Conservation (phyloP, 2,113 vertebrate species). For the Hyla sarda region DNA sequence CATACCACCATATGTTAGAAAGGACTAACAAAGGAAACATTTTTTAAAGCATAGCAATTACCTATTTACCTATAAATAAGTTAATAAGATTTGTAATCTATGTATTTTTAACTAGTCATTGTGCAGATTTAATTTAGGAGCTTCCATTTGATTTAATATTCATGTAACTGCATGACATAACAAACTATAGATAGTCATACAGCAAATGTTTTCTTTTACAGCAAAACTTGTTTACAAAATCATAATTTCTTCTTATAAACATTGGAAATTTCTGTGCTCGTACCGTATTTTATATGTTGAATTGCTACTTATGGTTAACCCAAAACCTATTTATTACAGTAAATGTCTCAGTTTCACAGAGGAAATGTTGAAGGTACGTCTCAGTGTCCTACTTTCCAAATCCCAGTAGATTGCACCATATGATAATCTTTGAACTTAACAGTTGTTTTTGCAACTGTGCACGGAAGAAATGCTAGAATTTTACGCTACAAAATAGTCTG, state of each 20-base stretch:
- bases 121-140: too few relatives aligned
- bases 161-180: too few relatives aligned
- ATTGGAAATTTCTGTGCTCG: not conserved
- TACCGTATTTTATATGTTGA: slow-evolving; percentile 5
- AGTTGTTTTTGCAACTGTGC: slow-evolving; percentile 39
- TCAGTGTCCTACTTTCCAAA: slow-evolving; percentile 45
- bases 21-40: too few relatives aligned
- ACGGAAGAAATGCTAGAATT: slow-evolving; percentile 18
- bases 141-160: too few relatives aligned
- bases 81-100: too few relatives aligned
- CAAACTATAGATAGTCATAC: too few relatives aligned
- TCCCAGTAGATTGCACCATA: slow-evolving; percentile 53
- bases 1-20: too few relatives aligned
- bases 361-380: slow-evolving; percentile 23
- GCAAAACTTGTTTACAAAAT: slow-evolving; percentile 3
- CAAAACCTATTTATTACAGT: slow-evolving; percentile 19
- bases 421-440: slow-evolving; percentile 51
- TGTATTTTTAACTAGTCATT: too few relatives aligned
- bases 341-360: slow-evolving; percentile 23
- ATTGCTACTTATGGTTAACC: slow-evolving; percentile 15
- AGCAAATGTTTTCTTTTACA: too few relatives aligned
- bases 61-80: too few relatives aligned
- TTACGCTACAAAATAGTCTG: slow-evolving; percentile 21
- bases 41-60: too few relatives aligned
- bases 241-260: not conserved